Conservation (phyloP, 2,888 invertebrate genomes). For the Physocephala rufipes region DNA sequence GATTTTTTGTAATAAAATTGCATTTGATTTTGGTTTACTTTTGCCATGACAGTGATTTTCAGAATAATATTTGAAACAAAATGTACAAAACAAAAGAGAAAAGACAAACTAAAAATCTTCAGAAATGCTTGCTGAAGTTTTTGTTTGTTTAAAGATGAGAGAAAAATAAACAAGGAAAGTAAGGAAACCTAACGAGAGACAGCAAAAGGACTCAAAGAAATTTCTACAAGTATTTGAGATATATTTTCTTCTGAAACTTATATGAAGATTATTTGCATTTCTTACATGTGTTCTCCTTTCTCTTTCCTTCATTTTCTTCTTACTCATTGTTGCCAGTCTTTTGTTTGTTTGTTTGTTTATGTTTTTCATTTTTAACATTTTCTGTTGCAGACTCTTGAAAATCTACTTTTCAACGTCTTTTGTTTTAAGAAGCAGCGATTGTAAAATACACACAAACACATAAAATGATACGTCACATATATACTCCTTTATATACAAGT, state of each 20-base stretch:
- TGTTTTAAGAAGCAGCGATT: conserved; percentile 27
- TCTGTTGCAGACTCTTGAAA: conserved; percentile 27
- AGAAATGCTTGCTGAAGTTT: not conserved
- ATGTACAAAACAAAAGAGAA: not conserved
- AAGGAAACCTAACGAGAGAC: not conserved
- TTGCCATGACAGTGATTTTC: too few relatives aligned
- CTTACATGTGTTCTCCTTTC: conserved; percentile 3
- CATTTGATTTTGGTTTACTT: too few relatives aligned
- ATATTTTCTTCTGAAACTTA: conserved; percentile 9
- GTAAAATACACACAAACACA: not conserved
- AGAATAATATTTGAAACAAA: not conserved
- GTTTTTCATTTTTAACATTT: conserved; percentile 6
- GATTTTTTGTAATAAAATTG: too few relatives aligned
- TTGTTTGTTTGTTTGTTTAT: too few relatives aligned
- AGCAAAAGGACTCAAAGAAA: conserved; percentile 14
- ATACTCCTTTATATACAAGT: not conserved
- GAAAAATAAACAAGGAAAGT: not conserved
- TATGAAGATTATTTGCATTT: conserved; percentile 19
- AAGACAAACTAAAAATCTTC: not conserved
- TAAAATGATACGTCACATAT: too few relatives aligned
- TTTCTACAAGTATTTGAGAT: conserved; percentile 19
- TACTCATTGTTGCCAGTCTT: too few relatives aligned
- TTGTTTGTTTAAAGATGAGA: too few relatives aligned
- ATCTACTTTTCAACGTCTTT: conserved; percentile 25
- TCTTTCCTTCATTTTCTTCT: too few relatives aligned